These are phyloP conservation scores for Poeciliopsis infans DNA, from an alignment of 2,797 vertebrate genomes.

Conservation along the genomic window DNA sequence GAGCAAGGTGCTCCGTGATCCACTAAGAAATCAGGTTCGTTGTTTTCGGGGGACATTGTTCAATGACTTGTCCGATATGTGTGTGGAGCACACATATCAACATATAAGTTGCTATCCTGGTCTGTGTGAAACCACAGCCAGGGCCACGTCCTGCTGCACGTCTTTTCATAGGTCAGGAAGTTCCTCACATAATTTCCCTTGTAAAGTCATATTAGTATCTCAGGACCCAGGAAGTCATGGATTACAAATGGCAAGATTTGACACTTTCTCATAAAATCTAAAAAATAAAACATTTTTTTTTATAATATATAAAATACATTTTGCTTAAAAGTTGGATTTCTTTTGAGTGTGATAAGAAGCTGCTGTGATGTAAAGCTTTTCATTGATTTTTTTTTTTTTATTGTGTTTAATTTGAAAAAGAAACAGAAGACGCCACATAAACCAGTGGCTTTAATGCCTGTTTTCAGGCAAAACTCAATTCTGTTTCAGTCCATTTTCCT, in stretches of 20 bases:
- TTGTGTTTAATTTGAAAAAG: not conserved
- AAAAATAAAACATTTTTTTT: too few relatives aligned
- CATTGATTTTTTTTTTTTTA: not conserved
- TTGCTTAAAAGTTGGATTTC: not conserved
- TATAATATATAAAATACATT: not conserved
- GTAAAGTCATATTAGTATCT: not conserved
- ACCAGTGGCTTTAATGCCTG: not conserved
- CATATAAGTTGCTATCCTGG: not conserved
- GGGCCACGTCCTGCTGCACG: too few relatives aligned
- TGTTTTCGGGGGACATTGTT: constrained; percentile 11
- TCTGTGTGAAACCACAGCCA: not conserved
- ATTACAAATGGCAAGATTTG: not conserved
- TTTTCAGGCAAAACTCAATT: constrained; percentile 3
- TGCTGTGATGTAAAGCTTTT: not conserved
- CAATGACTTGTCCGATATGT: constrained; percentile 25
- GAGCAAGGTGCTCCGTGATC: constrained; percentile 27
- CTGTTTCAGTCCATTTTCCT: constrained; percentile 1
- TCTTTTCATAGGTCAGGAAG: too few relatives aligned
- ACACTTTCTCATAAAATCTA: not conserved
- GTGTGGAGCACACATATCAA: not conserved
- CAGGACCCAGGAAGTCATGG: not conserved
- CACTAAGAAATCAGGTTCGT: constrained; percentile 13
- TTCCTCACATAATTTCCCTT: too few relatives aligned
- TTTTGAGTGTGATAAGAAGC: not conserved
- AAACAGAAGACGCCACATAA: not conserved